Conservation (phyloP, 53 echinoderm and acorn worm species). For the Glandiceps talaboti region DNA sequence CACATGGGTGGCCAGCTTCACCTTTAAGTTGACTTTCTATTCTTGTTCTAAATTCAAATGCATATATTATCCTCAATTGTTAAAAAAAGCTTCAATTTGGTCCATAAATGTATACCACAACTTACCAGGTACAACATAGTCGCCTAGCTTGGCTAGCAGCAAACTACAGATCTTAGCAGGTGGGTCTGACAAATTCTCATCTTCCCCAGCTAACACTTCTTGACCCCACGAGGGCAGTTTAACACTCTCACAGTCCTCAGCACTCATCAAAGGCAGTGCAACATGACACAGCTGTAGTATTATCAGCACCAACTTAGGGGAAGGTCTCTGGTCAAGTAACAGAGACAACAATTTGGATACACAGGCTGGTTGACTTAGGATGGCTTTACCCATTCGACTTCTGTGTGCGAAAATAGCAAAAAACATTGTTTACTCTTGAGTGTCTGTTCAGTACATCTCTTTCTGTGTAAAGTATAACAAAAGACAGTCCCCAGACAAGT, state of each 20-base stretch:
- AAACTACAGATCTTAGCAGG: slow-evolving; percentile 79
- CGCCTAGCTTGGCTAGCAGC: slow-evolving; percentile 73
- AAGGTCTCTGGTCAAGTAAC: slow-evolving; percentile 79
- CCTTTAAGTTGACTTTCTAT: no score
- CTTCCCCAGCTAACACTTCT: slow-evolving; percentile 44
- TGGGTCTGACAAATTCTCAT: slow-evolving; percentile 41
- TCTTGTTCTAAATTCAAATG: no score
- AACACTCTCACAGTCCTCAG: slow-evolving; percentile 72
- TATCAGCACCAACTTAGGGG: slow-evolving; percentile 82
- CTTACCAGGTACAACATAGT: slow-evolving; percentile 77
- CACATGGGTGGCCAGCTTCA: no score
- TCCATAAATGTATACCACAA: no score
- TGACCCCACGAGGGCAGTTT: slow-evolving; percentile 76
- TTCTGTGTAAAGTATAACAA: no score
- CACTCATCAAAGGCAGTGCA: slow-evolving; percentile 75
- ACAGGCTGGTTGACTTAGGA: slow-evolving; percentile 82
- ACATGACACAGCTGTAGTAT: slow-evolving; percentile 83
- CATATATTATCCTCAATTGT: no score
- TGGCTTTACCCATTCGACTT: slow-evolving; percentile 84
- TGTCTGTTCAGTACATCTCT: no score
- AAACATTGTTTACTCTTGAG: no score
- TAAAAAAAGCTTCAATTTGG: no score
- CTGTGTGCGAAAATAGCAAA: no score
- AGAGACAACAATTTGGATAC: slow-evolving; percentile 80
- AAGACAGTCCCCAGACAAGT: no score